Conservation (phyloP, 2,797 vertebrate genomes). For the Dipus sagitta region DNA sequence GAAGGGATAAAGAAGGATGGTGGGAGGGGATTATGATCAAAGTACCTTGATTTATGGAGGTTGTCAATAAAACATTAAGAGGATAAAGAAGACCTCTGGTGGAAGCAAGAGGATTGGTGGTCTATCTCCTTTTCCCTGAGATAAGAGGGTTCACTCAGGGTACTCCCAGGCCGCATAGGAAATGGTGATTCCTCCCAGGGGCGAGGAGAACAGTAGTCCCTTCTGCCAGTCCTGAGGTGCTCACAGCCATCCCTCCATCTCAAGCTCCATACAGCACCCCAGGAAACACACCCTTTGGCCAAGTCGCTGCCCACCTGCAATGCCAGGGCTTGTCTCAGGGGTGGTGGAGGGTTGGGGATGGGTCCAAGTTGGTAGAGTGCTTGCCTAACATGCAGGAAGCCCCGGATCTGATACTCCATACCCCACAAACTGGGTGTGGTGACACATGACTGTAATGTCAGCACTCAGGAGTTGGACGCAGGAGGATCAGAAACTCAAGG, state of each 20-base stretch:
- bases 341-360: not conserved
- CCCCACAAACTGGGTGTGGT: not conserved
- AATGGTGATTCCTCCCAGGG: not conserved
- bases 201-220: fast-evolving
- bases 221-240: not conserved
- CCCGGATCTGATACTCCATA: no score
- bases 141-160: not conserved
- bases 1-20: no score
- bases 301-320: not conserved
- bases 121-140: not conserved
- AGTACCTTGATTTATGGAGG: no score
- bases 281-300: no score
- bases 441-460: not conserved
- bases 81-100: not conserved
- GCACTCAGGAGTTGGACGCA: not conserved
- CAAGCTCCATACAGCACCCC: no score
- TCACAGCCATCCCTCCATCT: fast-evolving
- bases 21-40: no score
- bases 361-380: not conserved
- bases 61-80: no score
- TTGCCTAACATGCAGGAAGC: not conserved
- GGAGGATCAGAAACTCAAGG: not conserved
- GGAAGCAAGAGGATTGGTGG: not conserved
- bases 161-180: not conserved
- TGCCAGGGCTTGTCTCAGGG: not conserved